These are phyloP conservation scores for Silurus aristotelis DNA, from an alignment of 2,797 vertebrate species.

Conservation along the genomic window DNA sequence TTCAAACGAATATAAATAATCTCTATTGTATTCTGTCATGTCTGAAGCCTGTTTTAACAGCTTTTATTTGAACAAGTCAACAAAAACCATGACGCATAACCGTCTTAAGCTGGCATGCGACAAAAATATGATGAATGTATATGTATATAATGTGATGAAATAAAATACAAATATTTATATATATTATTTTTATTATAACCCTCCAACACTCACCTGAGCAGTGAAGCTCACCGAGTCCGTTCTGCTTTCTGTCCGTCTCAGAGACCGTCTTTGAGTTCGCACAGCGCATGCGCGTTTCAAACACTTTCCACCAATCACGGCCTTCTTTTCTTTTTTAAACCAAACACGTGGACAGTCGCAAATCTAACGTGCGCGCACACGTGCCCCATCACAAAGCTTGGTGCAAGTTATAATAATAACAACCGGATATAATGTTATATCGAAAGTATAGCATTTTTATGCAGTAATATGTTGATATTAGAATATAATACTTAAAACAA, in stretches of 20 bases:
- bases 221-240: conserved; percentile 59
- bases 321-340: conserved; percentile 49
- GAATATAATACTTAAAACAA: not conserved
- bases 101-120: not conserved
- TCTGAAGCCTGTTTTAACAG: not conserved
- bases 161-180: not conserved
- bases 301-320: conserved; percentile 59
- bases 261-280: no score
- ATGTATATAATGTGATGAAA: not conserved
- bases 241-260: no score
- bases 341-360: not conserved
- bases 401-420: not conserved
- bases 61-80: not conserved
- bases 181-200: not conserved
- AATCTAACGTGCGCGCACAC: no score
- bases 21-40: no score
- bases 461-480: not conserved
- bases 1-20: not conserved
- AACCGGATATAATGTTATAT: not conserved
- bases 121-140: not conserved
- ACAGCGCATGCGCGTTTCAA: conserved; percentile 58
- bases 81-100: not conserved
- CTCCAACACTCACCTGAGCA: not conserved
- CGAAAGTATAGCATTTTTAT: no score
- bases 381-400: no score